Evolutionary conservation across 2,888 invertebrate species (phyloP), one percentile per base, ranked within the genome.

Genomic region (Dolichomitus sp.): DNA sequence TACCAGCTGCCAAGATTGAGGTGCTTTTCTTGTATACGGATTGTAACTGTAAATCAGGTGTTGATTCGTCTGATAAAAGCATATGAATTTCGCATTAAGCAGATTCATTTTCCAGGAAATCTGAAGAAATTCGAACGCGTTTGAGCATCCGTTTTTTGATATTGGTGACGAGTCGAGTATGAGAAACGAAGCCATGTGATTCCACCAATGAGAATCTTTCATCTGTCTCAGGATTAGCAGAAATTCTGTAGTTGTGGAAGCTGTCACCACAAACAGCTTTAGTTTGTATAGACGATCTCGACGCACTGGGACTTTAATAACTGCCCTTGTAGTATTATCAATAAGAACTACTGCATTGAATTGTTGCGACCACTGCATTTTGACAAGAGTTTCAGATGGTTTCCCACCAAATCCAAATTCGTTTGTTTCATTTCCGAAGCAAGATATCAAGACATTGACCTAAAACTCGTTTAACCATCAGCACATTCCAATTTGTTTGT

Each of bases 151-250:
- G 12, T 57, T 59, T 0, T 33, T 54, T 4, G 50, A 17, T 7
- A 50, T 54, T 9, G 42, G n/a, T 23, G 52, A 6, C 30, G 14
- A 9, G 11, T 86, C 73, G 33, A 83, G 6, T 11, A 88, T 27
- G 37, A 81, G 45, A 40, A 82, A 87, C 0, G 74, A 27, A 9
- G 75, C 86, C 33, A 37, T 69, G 27, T 80, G 61, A 63, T 88
- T 87, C 88, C 88, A 88, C 75, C 83, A 83, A 7, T 68, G 45
- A 12, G 86, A 82, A 11, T 52, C 80, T 33, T 50, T 85, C 1
- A 84, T n/a, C 9, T 59, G 2, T 19, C 50, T 6, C 27, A 76
- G 61, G 4, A 61, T 7, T 17, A 2, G 5, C 37, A 14, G 11
- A 0, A 76, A 27, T 6, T 76, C 37, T n/a, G 12, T 12, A 3